Percentiles rank a stretch among this genome's conserved stretches.
phyloP scores from a whole-genome alignment of 2,113 vertebrate species.

The Thomomys bottae region DNA sequence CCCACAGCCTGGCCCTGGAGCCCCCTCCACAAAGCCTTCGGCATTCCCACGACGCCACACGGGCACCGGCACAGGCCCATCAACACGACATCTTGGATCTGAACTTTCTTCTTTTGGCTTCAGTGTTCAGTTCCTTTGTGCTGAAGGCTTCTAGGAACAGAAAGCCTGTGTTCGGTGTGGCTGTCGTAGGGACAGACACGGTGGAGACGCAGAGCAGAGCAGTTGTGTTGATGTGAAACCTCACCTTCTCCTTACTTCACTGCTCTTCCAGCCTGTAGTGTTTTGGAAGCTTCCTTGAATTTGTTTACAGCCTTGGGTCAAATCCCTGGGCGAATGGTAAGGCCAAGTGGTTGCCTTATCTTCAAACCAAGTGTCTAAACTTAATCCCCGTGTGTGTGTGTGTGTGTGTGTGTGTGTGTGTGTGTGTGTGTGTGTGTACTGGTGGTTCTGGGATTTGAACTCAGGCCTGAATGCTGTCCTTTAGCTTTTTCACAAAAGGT shows the following conservation, averaged over 20 bases:
- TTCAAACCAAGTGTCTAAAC: not conserved
- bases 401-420: no score
- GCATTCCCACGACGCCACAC: not conserved
- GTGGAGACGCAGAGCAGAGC: no score
- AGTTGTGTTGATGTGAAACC: not conserved
- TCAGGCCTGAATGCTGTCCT: no score
- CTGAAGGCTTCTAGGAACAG: not conserved
- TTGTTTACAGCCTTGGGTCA: conserved; percentile 29
- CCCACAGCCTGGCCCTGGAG: not conserved
- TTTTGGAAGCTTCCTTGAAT: not conserved
- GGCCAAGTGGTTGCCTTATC: not conserved
- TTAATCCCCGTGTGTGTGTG: not conserved
- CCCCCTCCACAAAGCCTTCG: not conserved
- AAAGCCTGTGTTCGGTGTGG: not conserved
- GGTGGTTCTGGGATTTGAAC: no score
- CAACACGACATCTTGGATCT: not conserved
- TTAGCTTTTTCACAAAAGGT: no score
- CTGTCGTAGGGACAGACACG: no score
- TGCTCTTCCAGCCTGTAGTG: not conserved
- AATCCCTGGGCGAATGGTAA: not conserved
- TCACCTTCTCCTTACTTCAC: not conserved
- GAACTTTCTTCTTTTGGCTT: conserved; percentile 35
- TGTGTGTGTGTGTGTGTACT: no score
- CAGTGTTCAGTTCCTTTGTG: not conserved
- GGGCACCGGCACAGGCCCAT: not conserved